Conservation (phyloP, 2,797 vertebrate species). For the Trachops cirrhosus region DNA sequence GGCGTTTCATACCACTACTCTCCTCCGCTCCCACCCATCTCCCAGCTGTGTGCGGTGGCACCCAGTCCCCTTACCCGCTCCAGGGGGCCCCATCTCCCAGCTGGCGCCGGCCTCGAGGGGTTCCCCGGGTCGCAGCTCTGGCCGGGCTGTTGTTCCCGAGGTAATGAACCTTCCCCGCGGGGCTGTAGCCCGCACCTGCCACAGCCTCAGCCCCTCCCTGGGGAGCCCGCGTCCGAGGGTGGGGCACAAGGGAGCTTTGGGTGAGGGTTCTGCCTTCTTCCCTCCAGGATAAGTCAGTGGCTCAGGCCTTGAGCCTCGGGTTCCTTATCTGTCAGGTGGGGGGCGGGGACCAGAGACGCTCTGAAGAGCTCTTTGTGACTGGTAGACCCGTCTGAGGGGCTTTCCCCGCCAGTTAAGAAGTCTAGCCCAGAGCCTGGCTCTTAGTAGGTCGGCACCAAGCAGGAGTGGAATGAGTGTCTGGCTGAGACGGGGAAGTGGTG, state of each 20-base stretch:
- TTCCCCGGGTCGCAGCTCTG: background rate
- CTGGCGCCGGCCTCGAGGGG: background rate
- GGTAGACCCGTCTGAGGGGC: background rate
- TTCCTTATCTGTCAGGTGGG: background rate
- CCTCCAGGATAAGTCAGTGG: background rate
- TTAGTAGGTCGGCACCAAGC: background rate
- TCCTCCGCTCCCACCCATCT: background rate
- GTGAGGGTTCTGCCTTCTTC: background rate
- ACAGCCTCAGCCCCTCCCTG: background rate
- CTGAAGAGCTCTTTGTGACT: background rate
- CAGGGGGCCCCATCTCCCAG: constrained; percentile 34
- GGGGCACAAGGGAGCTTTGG: background rate
- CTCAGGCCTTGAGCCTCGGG: background rate
- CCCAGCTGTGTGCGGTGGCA: background rate
- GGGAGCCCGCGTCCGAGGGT: background rate
- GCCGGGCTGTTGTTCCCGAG: constrained; percentile 42
- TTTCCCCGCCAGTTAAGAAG: background rate
- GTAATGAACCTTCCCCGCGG: constrained; percentile 24
- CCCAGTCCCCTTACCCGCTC: background rate
- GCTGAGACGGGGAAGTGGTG: background rate
- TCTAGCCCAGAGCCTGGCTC: background rate
- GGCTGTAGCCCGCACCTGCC: constrained; percentile 59
- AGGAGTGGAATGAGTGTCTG: background rate
- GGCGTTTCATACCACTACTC: background rate
- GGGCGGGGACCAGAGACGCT: background rate